phyloP scores from a whole-genome alignment of 2,113 vertebrate genomes.

The Syrrhaptes paradoxus region DNA sequence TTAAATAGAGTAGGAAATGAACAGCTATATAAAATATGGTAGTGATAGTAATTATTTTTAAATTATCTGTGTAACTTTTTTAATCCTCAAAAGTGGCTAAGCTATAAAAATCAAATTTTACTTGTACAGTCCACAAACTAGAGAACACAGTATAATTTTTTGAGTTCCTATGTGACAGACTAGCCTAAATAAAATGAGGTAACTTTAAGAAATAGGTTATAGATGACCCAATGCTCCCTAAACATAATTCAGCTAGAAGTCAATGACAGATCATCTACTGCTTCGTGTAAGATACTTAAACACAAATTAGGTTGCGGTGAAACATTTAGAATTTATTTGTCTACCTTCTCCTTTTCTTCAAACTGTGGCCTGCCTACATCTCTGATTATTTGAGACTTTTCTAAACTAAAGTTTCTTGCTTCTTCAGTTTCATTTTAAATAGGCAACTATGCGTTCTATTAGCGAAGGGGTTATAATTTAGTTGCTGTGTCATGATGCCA shows the following conservation, averaged over 20 bases:
- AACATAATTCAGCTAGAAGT: not conserved
- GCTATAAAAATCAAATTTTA: not conserved
- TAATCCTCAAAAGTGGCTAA: not conserved
- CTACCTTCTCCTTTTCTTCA: not conserved
- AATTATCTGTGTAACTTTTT: not conserved
- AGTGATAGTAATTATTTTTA: not conserved
- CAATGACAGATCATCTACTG: not conserved
- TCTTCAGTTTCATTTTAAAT: not conserved
- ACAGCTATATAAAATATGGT: not conserved
- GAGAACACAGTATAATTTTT: not conserved
- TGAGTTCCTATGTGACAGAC: not conserved
- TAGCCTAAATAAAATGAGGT: not conserved
- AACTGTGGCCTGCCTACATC: not conserved
- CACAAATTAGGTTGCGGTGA: not conserved
- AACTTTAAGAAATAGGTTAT: not conserved
- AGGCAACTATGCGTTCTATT: not conserved
- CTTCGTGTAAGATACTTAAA: not conserved
- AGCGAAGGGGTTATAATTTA: constrained; percentile 23
- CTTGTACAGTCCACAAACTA: not conserved
- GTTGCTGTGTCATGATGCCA: constrained; percentile 55
- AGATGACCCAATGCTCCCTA: not conserved
- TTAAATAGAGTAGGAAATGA: constrained; percentile 6
- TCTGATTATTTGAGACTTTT: not conserved
- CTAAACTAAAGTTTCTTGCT: not conserved
- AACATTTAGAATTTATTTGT: not conserved